Base-by-base conservation (phyloP, 2,113 vertebrate genomes). In the Petrocephalus microphthalmus region DNA sequence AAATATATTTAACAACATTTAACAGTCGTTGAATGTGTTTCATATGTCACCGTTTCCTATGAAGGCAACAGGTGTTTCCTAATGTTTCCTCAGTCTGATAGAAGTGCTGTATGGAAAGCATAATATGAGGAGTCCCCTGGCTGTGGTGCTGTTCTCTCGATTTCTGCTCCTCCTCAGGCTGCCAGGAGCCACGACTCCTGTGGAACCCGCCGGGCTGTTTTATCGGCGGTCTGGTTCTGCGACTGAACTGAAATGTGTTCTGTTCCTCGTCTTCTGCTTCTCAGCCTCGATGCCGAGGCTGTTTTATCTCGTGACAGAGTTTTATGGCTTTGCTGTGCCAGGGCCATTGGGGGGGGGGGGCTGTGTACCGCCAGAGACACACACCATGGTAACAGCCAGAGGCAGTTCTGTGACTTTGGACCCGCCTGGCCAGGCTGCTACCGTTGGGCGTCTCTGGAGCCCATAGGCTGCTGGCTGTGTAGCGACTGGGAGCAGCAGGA, bases 401-500 rank as follows among this genome's bases (percentile, higher is more conserved):
- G 2, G n/a, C 49, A 5, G 13, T 33, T 8, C 52, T 33, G 15
- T 54, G 19, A n/a, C 15, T 78, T 42, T 52, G 47, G 47, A 71
- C 1, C 47, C 7, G 25, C 49, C n/a, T 4, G 1, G 87, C 25
- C 29, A 71, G 60, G 3, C 86, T n/a, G 47, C 22, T 45, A 10
- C 15, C 11, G 13, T 56, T 56, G 13, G n/a, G 49, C 7, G 8
- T 37, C 71, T 56, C 29, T 45, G 13, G 49, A 78, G n/a, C 25
- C 20, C 2, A 5, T 81, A 53, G 49, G 20, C 25, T 20, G 33
- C 22, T 56, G 13, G 54, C 22, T 56, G 25, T 19, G 45, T 47
- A 54, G 45, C 11, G 33, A 86, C 53, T 84, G 54, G 51, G 56
- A 74, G 52, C 56, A 45, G 81, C 64, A 56, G 64, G 56, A 90